Percentiles rank a stretch among this genome's conserved stretches.
phyloP scores from a whole-genome alignment of 2,888 invertebrate species.

The Caenorhabditis sp. region DNA sequence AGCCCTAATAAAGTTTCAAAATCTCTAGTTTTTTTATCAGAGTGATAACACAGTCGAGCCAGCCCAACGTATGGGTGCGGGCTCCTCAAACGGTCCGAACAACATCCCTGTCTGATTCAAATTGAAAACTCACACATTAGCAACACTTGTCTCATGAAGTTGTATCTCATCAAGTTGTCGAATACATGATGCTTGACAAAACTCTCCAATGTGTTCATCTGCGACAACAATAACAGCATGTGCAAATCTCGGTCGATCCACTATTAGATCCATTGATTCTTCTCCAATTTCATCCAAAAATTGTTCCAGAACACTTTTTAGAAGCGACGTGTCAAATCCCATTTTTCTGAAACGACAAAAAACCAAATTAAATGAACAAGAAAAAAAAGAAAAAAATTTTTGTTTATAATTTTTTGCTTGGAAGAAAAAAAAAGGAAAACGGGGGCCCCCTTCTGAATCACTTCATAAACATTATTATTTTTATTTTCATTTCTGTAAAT shows the following conservation, averaged over 20 bases:
- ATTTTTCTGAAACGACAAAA: constrained; percentile 41
- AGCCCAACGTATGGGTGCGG: no score
- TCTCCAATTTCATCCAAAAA: constrained; percentile 54
- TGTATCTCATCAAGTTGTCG: constrained; percentile 49
- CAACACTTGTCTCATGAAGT: constrained; percentile 38
- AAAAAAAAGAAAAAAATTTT: neutral
- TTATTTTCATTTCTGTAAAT: neutral
- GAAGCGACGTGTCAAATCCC: constrained; percentile 51
- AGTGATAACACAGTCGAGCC: no score
- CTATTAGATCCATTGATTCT: constrained; percentile 51
- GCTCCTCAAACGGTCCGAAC: no score
- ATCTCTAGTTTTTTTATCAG: no score
- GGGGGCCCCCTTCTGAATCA: neutral
- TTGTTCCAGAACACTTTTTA: constrained; percentile 48
- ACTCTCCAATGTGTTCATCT: constrained; percentile 29
- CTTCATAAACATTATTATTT: neutral
- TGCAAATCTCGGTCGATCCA: constrained; percentile 54
- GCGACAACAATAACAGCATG: constrained; percentile 55
- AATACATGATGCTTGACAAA: constrained; percentile 53
- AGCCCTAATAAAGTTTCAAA: no score
- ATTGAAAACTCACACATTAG: constrained; percentile 44
- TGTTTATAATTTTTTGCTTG: neutral
- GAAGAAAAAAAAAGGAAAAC: neutral
- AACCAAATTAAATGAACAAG: neutral
- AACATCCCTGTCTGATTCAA: no score